phyloP scores from a whole-genome alignment of 1,140 invertebrate genomes.

The Helicorthomorpha holstii region DNA sequence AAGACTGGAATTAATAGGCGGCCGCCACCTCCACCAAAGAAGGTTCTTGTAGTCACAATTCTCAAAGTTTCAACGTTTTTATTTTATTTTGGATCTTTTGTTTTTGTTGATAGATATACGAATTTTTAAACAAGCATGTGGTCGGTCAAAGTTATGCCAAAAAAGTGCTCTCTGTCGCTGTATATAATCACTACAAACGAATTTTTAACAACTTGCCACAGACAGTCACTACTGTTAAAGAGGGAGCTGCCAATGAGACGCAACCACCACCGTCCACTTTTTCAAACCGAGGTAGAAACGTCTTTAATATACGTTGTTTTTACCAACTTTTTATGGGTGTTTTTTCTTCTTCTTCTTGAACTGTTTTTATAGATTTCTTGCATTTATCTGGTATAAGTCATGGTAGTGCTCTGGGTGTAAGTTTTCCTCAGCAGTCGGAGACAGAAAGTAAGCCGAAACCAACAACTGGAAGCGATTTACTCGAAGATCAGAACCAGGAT shows the following conservation, averaged over 20 bases:
- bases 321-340: conserved; percentile 2
- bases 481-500: conserved; percentile 68
- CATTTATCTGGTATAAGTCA: conserved; percentile 66
- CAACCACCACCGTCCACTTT: conserved; percentile 46
- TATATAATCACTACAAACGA: conserved; percentile 98
- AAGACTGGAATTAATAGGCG: conserved; percentile 40
- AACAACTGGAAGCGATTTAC: conserved; percentile 51
- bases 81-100: neutral
- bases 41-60: conserved; percentile 31
- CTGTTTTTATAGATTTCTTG: conserved; percentile 46
- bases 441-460: neutral
- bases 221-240: conserved; percentile 13
- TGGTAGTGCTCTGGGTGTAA: conserved; percentile 30
- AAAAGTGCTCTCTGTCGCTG: conserved; percentile 94
- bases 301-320: conserved; percentile 53
- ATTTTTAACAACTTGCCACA: conserved; percentile 83
- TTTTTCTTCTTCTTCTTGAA: conserved; percentile 5
- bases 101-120: conserved; percentile 50
- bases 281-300: too few species aligned
- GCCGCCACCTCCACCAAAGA: conserved; percentile 70
- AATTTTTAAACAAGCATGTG: conserved; percentile 88
- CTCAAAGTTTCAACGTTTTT: neutral
- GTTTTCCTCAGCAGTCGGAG: conserved; percentile 17
- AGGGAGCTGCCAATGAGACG: conserved; percentile 36
- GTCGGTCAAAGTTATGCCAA: conserved; percentile 98